Evolutionary conservation across 2,888 invertebrate genomes (phyloP).

Genomic region (Trissonchulus sp.): DNA sequence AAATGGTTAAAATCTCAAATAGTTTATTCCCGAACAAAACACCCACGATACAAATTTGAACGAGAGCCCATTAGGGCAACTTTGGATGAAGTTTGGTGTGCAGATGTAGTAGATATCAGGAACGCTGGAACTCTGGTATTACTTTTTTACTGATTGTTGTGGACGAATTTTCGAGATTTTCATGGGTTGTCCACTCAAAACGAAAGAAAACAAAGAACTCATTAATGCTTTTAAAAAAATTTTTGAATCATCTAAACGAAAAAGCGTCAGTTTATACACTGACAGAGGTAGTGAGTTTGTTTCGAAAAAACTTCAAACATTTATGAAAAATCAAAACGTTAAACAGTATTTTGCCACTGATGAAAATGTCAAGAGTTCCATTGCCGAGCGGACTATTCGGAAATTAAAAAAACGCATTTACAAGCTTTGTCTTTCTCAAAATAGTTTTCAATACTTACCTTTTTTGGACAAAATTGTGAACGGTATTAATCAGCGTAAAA

Average conservation of each 20-base stretch:
- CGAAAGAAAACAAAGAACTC: neutral
- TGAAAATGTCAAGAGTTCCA: neutral
- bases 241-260: conserved; percentile 1
- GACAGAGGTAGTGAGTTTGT: conserved; percentile 3
- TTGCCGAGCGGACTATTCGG: conserved; percentile 11
- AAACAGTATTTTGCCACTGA: neutral
- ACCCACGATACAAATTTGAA: neutral
- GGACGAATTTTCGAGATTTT: conserved; percentile 14
- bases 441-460: neutral
- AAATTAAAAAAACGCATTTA: conserved; percentile 6
- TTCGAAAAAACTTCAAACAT: neutral
- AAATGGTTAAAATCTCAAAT: neutral
- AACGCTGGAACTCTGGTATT: neutral
- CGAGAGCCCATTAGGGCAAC: neutral
- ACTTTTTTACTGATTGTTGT: neutral
- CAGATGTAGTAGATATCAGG: too few species aligned
- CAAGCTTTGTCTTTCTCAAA: neutral
- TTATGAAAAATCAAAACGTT: neutral
- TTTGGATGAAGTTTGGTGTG: neutral
- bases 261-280: neutral
- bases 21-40: neutral
- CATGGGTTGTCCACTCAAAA: conserved; percentile 2
- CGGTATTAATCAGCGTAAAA: conserved; percentile 6
- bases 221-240: neutral
- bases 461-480: conserved; percentile 1